Evolutionary conservation across 2,888 invertebrate genomes (phyloP).

Genomic region (Eupelmus urozonus): DNA sequence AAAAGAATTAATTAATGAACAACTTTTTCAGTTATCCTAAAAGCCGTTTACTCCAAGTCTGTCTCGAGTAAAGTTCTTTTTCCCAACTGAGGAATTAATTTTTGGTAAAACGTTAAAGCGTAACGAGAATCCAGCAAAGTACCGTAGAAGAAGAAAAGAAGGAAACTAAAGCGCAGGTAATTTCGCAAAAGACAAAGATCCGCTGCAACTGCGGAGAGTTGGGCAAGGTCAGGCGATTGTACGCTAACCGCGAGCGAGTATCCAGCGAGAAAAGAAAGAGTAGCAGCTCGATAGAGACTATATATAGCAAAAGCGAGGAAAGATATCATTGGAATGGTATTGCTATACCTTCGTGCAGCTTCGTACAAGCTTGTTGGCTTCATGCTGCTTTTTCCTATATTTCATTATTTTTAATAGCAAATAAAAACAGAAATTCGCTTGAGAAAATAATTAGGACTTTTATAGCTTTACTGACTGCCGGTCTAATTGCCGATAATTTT

Average conservation of each 20-base stretch:
- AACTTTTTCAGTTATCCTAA: too few species aligned
- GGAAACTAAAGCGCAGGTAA: conserved; percentile 4
- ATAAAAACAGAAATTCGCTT: not conserved
- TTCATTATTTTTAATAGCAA: conserved; percentile 16
- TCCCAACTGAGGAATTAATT: conserved; percentile 5
- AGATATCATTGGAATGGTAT: not conserved
- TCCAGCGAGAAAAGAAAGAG: conserved; percentile 15
- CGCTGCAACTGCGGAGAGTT: conserved; percentile 8
- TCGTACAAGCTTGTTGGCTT: too few species aligned
- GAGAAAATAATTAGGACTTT: not conserved
- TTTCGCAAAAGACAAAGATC: conserved; percentile 56
- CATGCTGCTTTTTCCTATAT: not conserved
- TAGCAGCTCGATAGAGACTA: conserved; percentile 15
- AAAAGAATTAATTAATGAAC: not conserved
- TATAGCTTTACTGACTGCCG: too few species aligned
- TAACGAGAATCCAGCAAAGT: not conserved
- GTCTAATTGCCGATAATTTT: too few species aligned
- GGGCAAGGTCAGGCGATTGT: conserved; percentile 42
- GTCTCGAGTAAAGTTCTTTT: too few species aligned
- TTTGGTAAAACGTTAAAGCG: conserved; percentile 15
- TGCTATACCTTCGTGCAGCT: not conserved
- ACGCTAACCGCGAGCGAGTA: conserved; percentile 19
- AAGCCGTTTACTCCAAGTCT: not conserved
- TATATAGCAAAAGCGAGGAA: conserved; percentile 4
- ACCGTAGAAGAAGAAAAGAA: not conserved